Conservation (phyloP, 2,113 vertebrate species). For the Lampris megalopsis region DNA sequence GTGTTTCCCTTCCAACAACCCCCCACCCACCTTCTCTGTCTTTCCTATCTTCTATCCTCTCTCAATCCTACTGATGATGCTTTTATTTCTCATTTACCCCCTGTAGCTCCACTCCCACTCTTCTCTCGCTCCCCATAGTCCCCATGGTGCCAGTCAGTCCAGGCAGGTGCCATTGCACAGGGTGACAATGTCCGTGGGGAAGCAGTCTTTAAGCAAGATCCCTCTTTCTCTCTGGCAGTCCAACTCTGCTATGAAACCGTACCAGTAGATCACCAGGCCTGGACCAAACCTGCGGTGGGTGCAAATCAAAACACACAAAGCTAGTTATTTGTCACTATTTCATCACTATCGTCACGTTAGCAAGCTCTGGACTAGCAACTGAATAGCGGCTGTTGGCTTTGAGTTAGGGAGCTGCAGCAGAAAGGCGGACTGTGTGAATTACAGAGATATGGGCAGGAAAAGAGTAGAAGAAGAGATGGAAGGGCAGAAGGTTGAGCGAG, state of each 20-base stretch:
- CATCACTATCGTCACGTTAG: slow-evolving; percentile 1
- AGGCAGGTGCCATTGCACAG: slow-evolving; percentile 80
- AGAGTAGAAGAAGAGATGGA: slow-evolving; percentile 26
- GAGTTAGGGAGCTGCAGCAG: slow-evolving; percentile 25
- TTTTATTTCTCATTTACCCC: slow-evolving; percentile 8
- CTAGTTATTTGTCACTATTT: slow-evolving; percentile 12
- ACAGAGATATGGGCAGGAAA: slow-evolving; percentile 3
- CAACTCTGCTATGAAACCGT: slow-evolving; percentile 95
- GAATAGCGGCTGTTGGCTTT: slow-evolving; percentile 38
- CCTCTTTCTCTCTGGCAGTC: slow-evolving; percentile 96
- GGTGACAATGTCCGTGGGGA: slow-evolving; percentile 93
- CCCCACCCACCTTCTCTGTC: slow-evolving; percentile 35
- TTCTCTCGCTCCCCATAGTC: slow-evolving; percentile 28
- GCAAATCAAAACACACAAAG: slow-evolving; percentile 35
- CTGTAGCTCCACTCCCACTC: slow-evolving; percentile 43
- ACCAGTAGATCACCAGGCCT: slow-evolving; percentile 98
- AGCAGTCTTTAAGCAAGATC: slow-evolving; percentile 95
- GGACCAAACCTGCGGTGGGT: slow-evolving; percentile 90
- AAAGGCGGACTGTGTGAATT: slow-evolving; percentile 4
- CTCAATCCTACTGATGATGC: not conserved
- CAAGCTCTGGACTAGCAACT: slow-evolving; percentile 22
- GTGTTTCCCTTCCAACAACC: slow-evolving; percentile 38
- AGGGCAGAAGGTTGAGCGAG: slow-evolving; percentile 35
- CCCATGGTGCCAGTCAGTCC: slow-evolving; percentile 50
- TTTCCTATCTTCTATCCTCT: slow-evolving; percentile 53